Evolutionary conservation across 2,888 invertebrate species (phyloP).

Genomic region (Campopleginae sp.): DNA sequence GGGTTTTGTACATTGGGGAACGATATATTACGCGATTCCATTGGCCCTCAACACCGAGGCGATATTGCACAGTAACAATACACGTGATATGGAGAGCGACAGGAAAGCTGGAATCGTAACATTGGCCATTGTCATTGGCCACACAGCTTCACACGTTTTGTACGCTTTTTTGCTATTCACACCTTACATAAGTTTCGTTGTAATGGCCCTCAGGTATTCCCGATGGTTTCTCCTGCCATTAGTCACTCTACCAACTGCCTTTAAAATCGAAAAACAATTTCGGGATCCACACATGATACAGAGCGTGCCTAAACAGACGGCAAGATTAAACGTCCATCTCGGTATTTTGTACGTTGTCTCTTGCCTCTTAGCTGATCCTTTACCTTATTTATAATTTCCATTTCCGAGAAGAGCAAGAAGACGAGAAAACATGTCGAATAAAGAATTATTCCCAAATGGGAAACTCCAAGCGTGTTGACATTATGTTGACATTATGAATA

Average conservation of each 20-base stretch:
- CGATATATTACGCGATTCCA: conserved; percentile 97
- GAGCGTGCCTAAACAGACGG: conserved; percentile 94
- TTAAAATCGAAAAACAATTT: conserved; percentile 95
- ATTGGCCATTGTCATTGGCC: conserved; percentile 96
- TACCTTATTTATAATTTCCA: conserved; percentile 79
- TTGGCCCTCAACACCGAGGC: conserved; percentile 97
- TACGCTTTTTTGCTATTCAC: conserved; percentile 95
- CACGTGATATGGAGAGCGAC: conserved; percentile 95
- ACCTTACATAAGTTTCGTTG: conserved; percentile 95
- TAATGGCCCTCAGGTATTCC: conserved; percentile 93
- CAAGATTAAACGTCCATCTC: conserved; percentile 95
- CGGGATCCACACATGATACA: conserved; percentile 91
- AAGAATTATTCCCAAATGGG: conserved; percentile 4
- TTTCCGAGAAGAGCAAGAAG: conserved; percentile 1
- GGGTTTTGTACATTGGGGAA: conserved; percentile 95
- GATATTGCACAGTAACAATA: conserved; percentile 97
- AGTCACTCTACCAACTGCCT: conserved; percentile 94
- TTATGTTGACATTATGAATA: neutral
- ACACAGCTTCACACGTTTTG: conserved; percentile 95
- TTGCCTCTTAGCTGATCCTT: conserved; percentile 85
- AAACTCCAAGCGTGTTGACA: conserved; percentile 10
- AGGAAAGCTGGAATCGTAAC: conserved; percentile 96
- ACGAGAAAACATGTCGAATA: conserved; percentile 19
- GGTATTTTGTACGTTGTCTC: conserved; percentile 95
- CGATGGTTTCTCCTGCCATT: conserved; percentile 95